Evolutionary conservation across 2,113 vertebrate genomes (phyloP).

Genomic region (Pseudorhombus dupliciocellatus): DNA sequence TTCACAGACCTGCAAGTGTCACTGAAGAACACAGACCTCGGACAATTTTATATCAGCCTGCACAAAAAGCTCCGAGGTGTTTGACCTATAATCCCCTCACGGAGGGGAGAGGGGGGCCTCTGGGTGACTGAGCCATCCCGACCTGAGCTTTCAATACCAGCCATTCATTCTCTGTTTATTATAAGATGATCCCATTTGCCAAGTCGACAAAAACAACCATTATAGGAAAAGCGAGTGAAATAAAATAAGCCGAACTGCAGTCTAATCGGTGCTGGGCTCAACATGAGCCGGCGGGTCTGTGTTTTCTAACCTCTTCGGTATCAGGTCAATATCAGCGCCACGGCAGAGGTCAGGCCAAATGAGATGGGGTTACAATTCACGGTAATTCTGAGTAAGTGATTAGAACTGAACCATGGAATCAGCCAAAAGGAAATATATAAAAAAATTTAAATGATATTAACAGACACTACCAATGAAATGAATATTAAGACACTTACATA

Average conservation of each 20-base stretch:
- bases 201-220: conserved; percentile 51
- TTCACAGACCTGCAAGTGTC: not conserved
- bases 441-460: too few relatives aligned
- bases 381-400: not conserved
- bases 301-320: not conserved
- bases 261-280: not conserved
- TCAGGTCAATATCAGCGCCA: not conserved
- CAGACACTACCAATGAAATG: too few relatives aligned
- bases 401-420: too few relatives aligned
- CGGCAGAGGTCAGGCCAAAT: not conserved
- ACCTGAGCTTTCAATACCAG: conserved; percentile 47
- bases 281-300: not conserved
- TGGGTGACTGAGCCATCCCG: conserved; percentile 50
- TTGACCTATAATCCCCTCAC: conserved; percentile 23
- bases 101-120: conserved; percentile 25
- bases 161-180: conserved; percentile 58
- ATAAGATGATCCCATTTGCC: conserved; percentile 51
- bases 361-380: not conserved
- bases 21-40: too few relatives aligned
- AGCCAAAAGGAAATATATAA: too few relatives aligned
- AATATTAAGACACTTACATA: not conserved
- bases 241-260: not conserved
- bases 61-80: conserved; percentile 50
- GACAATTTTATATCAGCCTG: conserved; percentile 20
- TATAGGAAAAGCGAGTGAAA: not conserved